These are phyloP conservation scores for Carpatolechia fugitivella DNA, from an alignment of 2,888 invertebrate species.

Conservation along the genomic window DNA sequence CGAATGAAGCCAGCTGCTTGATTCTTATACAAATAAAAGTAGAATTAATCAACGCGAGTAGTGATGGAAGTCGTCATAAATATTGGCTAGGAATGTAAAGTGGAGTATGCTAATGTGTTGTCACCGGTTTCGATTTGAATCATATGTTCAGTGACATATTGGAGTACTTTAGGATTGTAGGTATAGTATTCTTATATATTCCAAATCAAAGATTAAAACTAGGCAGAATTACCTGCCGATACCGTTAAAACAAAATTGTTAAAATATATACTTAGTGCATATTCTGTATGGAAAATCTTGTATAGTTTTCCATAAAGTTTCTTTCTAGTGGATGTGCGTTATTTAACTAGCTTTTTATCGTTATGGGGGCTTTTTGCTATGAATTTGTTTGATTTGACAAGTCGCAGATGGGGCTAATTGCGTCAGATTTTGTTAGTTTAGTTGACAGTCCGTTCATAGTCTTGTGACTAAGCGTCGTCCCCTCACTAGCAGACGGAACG, in stretches of 20 bases:
- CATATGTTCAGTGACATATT: constrained; percentile 12
- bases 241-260: too few species aligned
- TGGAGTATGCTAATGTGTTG: constrained; percentile 13
- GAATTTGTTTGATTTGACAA: not conserved
- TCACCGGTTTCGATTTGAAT: constrained; percentile 1
- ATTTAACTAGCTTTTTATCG: too few species aligned
- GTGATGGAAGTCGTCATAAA: constrained; percentile 42
- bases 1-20: constrained; percentile 61
- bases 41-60: constrained; percentile 69
- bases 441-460: not conserved
- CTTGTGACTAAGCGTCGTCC: not conserved
- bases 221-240: too few species aligned
- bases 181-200: not conserved
- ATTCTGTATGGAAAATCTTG: too few species aligned
- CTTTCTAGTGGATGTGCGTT: too few species aligned
- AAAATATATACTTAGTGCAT: too few species aligned
- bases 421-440: not conserved
- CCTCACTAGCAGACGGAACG: constrained; percentile 49
- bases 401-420: too few species aligned
- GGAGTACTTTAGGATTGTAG: not conserved
- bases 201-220: not conserved
- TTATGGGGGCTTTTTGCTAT: too few species aligned
- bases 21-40: constrained; percentile 75
- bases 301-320: too few species aligned
- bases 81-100: constrained; percentile 12